Conservation (phyloP, 2,113 vertebrate genomes). For the Chloropsis cyanopogon region DNA sequence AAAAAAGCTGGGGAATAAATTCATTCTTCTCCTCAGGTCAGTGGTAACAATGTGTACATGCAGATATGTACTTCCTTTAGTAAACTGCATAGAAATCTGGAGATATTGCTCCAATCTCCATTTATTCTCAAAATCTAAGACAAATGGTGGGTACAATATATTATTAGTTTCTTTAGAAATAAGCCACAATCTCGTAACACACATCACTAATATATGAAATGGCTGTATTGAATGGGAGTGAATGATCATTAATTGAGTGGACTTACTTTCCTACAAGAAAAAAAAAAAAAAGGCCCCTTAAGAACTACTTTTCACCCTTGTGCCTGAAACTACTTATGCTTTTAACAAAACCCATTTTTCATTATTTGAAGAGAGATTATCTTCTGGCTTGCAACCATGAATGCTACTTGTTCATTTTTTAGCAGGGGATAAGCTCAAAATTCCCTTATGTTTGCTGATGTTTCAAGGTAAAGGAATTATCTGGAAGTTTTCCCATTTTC, state of each 20-base stretch:
- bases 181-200: neutral
- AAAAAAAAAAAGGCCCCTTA: neutral
- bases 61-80: neutral
- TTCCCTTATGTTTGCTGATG: slow-evolving; percentile 66
- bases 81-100: neutral
- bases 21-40: neutral
- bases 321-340: neutral
- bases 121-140: neutral
- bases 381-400: slow-evolving; percentile 31
- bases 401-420: slow-evolving; percentile 52
- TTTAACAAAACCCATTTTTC: slow-evolving; percentile 30
- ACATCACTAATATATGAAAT: neutral
- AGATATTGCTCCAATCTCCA: neutral
- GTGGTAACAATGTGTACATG: neutral
- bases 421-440: slow-evolving; percentile 60
- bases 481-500: slow-evolving; percentile 75
- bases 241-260: neutral
- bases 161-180: neutral
- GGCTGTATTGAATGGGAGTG: neutral
- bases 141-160: neutral
- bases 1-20: neutral
- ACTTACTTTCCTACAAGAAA: slow-evolving; percentile 17
- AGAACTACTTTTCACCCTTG: slow-evolving; percentile 5
- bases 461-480: slow-evolving; percentile 76
- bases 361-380: slow-evolving; percentile 52